These are phyloP conservation scores for Herpetotheres cachinnans DNA, from an alignment of 2,113 vertebrate genomes.

Conservation along the genomic window DNA sequence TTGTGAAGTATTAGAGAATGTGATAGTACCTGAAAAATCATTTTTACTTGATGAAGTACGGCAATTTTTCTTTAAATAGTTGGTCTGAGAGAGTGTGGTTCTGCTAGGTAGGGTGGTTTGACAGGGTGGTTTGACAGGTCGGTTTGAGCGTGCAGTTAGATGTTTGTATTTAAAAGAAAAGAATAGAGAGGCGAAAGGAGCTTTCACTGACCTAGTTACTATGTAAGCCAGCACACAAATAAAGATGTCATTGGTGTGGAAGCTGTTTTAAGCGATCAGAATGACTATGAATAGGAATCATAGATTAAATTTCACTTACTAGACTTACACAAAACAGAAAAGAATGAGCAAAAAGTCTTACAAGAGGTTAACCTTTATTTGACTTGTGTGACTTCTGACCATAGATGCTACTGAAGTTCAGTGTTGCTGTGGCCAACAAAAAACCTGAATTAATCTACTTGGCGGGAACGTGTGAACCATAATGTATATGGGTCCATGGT, in stretches of 20 bases:
- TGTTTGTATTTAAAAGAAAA: neutral
- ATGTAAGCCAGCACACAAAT: neutral
- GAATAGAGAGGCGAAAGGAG: neutral
- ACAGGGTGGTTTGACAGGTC: rapidly evolving
- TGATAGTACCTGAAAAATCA: neutral
- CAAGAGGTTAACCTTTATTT: neutral
- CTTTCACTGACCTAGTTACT: neutral
- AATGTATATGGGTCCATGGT: neutral
- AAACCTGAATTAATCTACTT: neutral
- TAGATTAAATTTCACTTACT: neutral
- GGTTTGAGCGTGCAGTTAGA: neutral
- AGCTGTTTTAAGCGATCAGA: neutral
- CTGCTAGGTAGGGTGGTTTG: neutral
- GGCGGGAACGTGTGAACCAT: neutral
- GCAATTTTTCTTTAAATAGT: neutral
- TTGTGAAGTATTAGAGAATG: neutral
- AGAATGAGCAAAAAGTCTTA: neutral
- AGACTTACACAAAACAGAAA: neutral
- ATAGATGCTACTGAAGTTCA: neutral
- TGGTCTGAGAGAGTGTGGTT: neutral
- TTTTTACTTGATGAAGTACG: neutral
- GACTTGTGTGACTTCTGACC: neutral
- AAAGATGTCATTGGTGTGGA: neutral
- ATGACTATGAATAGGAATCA: neutral
- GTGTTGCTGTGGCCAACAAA: neutral